Percentiles rank a stretch among this genome's conserved stretches.
phyloP scores from a whole-genome alignment of 2,888 invertebrate species.

The Eupithecia subumbrata region DNA sequence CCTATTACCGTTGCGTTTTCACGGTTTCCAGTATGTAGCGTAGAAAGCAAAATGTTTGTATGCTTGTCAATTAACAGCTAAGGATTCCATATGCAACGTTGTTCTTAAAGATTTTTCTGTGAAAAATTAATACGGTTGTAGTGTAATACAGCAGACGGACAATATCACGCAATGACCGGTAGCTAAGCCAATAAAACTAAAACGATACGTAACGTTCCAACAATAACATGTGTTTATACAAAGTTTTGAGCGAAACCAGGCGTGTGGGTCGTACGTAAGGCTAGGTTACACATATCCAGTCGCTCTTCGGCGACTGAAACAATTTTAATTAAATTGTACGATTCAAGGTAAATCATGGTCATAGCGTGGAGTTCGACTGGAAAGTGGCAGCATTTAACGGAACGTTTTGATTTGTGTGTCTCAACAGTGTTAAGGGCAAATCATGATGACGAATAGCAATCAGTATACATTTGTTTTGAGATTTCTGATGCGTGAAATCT shows the following conservation, averaged over 20 bases:
- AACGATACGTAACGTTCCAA: constrained; percentile 17
- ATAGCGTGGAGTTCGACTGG: neutral
- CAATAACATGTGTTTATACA: constrained; percentile 25
- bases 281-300: neutral
- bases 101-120: neutral
- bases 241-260: constrained; percentile 31
- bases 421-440: neutral
- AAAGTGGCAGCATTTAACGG: neutral
- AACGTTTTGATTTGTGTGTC: neutral
- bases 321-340: neutral
- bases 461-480: neutral
- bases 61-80: neutral
- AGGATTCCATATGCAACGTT: constrained; percentile 17
- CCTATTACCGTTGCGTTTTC: constrained; percentile 13
- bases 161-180: constrained; percentile 12
- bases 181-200: constrained; percentile 22
- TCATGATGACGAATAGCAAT: neutral
- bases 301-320: neutral
- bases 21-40: constrained; percentile 9
- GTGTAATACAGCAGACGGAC: constrained; percentile 22
- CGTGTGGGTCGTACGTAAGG: constrained; percentile 5
- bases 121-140: constrained; percentile 19
- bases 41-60: constrained; percentile 13
- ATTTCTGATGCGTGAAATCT: neutral
- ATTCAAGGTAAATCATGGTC: neutral